Percentiles rank a stretch among this genome's conserved stretches.
These are phyloP conservation scores for Mnemiopsis leidyi DNA, from an alignment of 37 sponge, comb jelly and placozoan genomes.

Conservation along the genomic window DNA sequence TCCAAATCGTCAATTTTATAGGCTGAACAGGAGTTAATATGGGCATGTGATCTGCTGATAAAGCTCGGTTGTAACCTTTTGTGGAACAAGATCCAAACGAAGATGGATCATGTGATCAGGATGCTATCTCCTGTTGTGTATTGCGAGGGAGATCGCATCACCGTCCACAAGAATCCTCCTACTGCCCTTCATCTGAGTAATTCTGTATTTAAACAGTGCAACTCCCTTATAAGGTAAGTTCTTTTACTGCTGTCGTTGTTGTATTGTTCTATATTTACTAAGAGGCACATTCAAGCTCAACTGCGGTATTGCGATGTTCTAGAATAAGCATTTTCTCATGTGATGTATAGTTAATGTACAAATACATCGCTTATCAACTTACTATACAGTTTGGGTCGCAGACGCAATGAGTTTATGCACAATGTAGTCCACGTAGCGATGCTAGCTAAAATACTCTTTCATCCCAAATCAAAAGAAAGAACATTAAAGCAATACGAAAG, in stretches of 20 bases:
- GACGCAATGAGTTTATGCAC: slow-evolving; percentile 48
- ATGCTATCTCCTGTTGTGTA: slow-evolving; percentile 37
- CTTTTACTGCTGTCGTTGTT: too few relatives aligned
- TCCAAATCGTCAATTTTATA: too few relatives aligned
- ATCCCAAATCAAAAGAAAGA: not conserved
- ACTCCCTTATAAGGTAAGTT: slow-evolving; percentile 33
- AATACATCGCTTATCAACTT: too few relatives aligned
- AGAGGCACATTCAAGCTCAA: too few relatives aligned
- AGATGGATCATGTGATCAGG: not conserved
- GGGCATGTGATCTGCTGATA: slow-evolving; percentile 40
- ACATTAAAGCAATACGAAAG: not conserved
- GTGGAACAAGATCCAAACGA: not conserved
- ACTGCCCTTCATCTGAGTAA: not conserved
- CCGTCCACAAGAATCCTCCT: not conserved
- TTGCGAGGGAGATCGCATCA: not conserved
- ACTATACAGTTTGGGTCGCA: not conserved
- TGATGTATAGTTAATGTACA: too few relatives aligned
- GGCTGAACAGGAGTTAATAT: not conserved
- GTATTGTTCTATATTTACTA: too few relatives aligned
- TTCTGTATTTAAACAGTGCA: not conserved
- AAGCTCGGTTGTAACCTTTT: not conserved
- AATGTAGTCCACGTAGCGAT: not conserved
- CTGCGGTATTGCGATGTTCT: too few relatives aligned
- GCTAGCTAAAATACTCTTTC: not conserved
- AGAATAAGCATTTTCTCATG: too few relatives aligned